phyloP scores from a whole-genome alignment of 2,113 vertebrate species.

The Hippocampus zosterae region DNA sequence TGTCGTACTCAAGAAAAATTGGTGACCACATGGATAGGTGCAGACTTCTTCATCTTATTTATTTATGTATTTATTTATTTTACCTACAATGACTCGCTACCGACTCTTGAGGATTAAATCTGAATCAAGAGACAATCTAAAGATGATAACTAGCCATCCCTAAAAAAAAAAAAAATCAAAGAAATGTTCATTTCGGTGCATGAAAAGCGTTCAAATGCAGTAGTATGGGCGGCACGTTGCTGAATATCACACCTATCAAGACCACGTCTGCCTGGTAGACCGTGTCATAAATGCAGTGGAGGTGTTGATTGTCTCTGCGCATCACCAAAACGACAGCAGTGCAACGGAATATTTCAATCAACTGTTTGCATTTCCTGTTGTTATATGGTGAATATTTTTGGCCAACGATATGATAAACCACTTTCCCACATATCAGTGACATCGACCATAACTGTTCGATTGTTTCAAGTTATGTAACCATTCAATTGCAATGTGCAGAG shows the following conservation, averaged over 20 bases:
- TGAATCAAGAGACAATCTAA: neutral
- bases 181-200: neutral
- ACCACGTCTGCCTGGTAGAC: neutral
- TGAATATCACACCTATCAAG: neutral
- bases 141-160: neutral
- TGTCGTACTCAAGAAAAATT: neutral
- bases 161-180: neutral
- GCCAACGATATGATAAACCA: slow-evolving; percentile 1
- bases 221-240: neutral
- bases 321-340: neutral
- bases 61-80: neutral
- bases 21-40: neutral
- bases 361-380: neutral
- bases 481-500: neutral
- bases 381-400: too few relatives aligned
- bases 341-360: neutral
- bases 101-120: neutral
- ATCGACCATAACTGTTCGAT: neutral
- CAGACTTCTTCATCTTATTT: neutral
- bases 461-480: slow-evolving; percentile 8
- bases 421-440: slow-evolving; percentile 4
- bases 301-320: neutral
- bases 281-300: neutral
- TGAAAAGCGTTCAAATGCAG: neutral
- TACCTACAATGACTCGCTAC: neutral